phyloP scores from a whole-genome alignment of 2,797 vertebrate genomes.

The Pitangus sulphuratus region DNA sequence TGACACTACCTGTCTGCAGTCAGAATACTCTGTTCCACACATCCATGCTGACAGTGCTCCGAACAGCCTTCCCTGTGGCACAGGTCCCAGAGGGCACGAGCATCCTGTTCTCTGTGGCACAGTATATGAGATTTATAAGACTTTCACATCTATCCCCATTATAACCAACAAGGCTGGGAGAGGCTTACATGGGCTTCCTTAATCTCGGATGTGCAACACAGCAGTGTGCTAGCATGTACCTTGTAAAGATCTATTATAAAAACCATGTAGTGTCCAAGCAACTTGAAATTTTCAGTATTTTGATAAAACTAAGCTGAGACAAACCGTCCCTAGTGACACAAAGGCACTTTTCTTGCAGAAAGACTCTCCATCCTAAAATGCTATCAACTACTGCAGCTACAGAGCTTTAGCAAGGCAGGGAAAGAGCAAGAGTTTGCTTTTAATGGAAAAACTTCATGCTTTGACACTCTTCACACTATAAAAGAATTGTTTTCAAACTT shows the following conservation, averaged over 20 bases:
- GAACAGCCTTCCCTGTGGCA: not conserved
- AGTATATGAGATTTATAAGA: not conserved
- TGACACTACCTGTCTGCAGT: not conserved
- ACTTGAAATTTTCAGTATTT: not conserved
- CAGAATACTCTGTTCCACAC: not conserved
- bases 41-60: not conserved
- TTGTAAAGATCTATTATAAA: not conserved
- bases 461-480: not conserved
- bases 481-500: constrained; percentile 34
- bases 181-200: not conserved
- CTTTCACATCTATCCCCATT: not conserved
- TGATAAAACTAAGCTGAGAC: not conserved
- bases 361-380: not conserved
- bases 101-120: not conserved
- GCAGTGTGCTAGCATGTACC: not conserved
- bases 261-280: not conserved
- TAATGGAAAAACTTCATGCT: constrained; percentile 35
- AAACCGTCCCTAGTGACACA: not conserved
- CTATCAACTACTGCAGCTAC: not conserved
- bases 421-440: not conserved
- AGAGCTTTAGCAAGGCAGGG: not conserved
- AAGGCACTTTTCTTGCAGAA: not conserved
- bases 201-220: not conserved
- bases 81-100: not conserved
- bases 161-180: not conserved